Conservation (phyloP, 2,113 vertebrate species). For the Sinocyclocheilus anophthalmus region DNA sequence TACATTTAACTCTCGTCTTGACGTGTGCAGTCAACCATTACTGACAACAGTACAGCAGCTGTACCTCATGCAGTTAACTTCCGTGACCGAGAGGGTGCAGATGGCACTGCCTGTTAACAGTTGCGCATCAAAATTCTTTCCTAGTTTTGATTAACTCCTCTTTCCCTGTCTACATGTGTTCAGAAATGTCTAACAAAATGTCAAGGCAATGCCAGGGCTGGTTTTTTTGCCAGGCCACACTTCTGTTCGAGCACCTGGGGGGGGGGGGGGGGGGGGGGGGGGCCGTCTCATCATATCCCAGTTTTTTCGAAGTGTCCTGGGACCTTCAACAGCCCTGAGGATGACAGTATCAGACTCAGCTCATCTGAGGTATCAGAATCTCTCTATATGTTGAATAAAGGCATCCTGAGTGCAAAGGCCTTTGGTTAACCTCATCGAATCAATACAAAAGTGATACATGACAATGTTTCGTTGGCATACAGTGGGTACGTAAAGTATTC, state of each 20-base stretch:
- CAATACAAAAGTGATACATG: not conserved
- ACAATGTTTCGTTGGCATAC: not conserved
- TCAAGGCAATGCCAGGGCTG: conserved; percentile 75
- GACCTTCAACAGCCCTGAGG: not conserved
- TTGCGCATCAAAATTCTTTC: conserved; percentile 62
- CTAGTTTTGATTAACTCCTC: conserved; percentile 63
- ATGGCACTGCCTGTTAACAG: conserved; percentile 72
- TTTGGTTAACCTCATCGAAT: not conserved
- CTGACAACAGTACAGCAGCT: conserved; percentile 11
- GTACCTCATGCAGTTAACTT: conserved; percentile 37
- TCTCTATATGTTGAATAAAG: not conserved
- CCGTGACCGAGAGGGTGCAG: conserved; percentile 61
- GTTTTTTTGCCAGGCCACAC: conserved; percentile 43
- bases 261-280: no score
- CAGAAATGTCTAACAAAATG: conserved; percentile 80
- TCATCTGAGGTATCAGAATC: not conserved
- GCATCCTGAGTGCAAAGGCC: not conserved
- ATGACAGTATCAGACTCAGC: conserved; percentile 5
- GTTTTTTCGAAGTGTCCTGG: conserved; percentile 23
- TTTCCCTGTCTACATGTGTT: conserved; percentile 65
- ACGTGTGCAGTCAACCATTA: conserved; percentile 8
- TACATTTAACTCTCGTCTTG: not conserved
- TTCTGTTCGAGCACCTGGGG: conserved; percentile 34
- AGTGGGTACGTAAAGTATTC: no score
- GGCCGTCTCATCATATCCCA: conserved; percentile 13